phyloP scores from a whole-genome alignment of 2,888 invertebrate genomes.

The Trichacis sp. region DNA sequence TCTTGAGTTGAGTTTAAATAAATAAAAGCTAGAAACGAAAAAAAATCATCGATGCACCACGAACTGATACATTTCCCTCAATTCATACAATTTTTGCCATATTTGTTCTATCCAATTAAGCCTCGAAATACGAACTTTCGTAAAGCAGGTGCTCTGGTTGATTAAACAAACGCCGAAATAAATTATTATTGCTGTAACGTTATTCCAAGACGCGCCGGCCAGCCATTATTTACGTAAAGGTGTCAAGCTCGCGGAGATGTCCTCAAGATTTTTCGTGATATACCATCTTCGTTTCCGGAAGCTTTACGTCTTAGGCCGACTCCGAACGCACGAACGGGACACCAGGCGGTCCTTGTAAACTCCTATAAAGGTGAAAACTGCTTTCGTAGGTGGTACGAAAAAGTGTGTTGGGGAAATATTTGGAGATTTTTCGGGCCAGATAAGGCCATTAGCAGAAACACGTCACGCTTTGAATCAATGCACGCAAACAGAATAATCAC shows the following conservation, averaged over 20 bases:
- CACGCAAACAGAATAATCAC: not conserved
- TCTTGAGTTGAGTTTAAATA: no score
- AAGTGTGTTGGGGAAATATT: slow-evolving; percentile 10
- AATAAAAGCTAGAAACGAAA: no score
- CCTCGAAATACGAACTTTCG: no score
- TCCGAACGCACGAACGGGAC: slow-evolving; percentile 26
- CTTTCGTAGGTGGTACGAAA: slow-evolving; percentile 7
- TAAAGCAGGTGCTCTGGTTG: no score
- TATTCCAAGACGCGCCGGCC: not conserved
- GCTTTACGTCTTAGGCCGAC: slow-evolving; percentile 57
- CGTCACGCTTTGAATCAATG: not conserved
- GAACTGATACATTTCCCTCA: no score
- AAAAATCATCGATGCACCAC: no score
- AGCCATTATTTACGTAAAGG: slow-evolving; percentile 26
- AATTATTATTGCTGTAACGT: slow-evolving; percentile 23
- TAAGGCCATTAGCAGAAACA: slow-evolving; percentile 7
- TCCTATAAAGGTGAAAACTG: slow-evolving; percentile 7
- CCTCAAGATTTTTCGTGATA: slow-evolving; percentile 51
- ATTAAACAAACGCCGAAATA: slow-evolving; percentile 14
- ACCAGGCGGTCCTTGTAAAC: slow-evolving; percentile 22
- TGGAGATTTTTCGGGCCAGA: slow-evolving; percentile 12
- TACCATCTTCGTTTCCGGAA: slow-evolving; percentile 66
- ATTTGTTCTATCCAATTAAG: no score
- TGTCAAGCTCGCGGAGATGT: slow-evolving; percentile 33
- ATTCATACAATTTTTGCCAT: no score